Conservation (phyloP, 1,140 invertebrate genomes). For the Drosophila kohkoa region DNA sequence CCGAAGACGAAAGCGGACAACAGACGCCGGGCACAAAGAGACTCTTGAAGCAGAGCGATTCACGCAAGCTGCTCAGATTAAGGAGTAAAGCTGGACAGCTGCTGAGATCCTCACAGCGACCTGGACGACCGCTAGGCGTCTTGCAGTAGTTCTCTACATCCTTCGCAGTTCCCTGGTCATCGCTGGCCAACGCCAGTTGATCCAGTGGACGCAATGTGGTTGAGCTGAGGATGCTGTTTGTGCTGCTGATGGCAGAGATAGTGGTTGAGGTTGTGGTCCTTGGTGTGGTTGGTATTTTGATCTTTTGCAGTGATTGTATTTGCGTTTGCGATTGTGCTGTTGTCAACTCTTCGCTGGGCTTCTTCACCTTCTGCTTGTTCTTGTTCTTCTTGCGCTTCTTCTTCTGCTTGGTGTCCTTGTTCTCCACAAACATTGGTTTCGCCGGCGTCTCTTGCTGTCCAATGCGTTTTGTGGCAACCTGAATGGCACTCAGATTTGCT, state of each 20-base stretch:
- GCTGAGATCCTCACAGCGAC: constrained; percentile 95
- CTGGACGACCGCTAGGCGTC: constrained; percentile 91
- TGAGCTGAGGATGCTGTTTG: neutral
- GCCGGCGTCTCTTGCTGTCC: constrained; percentile 67
- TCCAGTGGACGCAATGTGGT: constrained; percentile 57
- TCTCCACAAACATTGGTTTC: constrained; percentile 79
- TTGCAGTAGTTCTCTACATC: constrained; percentile 87
- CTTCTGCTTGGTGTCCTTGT: constrained; percentile 80
- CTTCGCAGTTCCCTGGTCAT: constrained; percentile 73
- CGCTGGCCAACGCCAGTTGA: constrained; percentile 57
- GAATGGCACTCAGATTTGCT: constrained; percentile 64
- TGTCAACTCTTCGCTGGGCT: constrained; percentile 81
- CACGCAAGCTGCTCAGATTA: constrained; percentile 92
- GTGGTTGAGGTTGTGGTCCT: constrained; percentile 55
- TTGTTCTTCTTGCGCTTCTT: constrained; percentile 75
- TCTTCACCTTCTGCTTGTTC: constrained; percentile 78
- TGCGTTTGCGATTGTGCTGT: constrained; percentile 40
- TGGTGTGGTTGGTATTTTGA: constrained; percentile 73
- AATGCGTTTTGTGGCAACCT: constrained; percentile 69
- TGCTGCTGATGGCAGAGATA: constrained; percentile 5
- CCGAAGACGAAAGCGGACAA: constrained; percentile 87
- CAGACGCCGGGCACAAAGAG: constrained; percentile 96
- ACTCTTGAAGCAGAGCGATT: constrained; percentile 96
- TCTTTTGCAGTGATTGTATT: constrained; percentile 51
- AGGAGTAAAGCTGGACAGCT: constrained; percentile 94